phyloP scores from a whole-genome alignment of 2,888 invertebrate genomes.

The Leptothorax acervorum region DNA sequence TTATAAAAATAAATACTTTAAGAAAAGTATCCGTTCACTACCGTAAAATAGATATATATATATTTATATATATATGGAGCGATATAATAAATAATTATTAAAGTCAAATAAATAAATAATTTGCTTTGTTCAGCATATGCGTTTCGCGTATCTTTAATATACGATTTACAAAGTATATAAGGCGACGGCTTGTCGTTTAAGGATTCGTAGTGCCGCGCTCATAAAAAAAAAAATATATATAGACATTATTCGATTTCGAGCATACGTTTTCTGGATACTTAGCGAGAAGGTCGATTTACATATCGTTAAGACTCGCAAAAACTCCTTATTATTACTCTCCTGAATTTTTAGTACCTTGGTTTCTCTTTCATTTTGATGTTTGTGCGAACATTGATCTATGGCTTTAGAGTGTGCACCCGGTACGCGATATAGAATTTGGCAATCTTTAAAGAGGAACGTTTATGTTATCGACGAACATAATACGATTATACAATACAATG shows the following conservation, averaged over 20 bases:
- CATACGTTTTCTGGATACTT: conserved; percentile 74
- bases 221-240: conserved; percentile 82
- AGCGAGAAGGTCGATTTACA: conserved; percentile 72
- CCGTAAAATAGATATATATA: conserved; percentile 73
- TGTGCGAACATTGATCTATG: conserved; percentile 60
- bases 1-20: conserved; percentile 86
- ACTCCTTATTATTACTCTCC: conserved; percentile 56
- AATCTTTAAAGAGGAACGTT: conserved; percentile 8
- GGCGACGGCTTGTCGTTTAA: conserved; percentile 64
- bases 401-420: not conserved
- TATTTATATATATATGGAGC: conserved; percentile 68
- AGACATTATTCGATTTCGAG: conserved; percentile 78
- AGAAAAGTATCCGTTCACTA: conserved; percentile 79
- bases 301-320: conserved; percentile 56
- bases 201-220: conserved; percentile 72
- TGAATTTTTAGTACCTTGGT: conserved; percentile 37
- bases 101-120: conserved; percentile 85
- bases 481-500: conserved; percentile 8
- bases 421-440: not conserved
- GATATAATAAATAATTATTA: conserved; percentile 84
- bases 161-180: conserved; percentile 78
- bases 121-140: conserved; percentile 81
- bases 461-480: not conserved
- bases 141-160: conserved; percentile 80
- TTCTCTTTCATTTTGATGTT: conserved; percentile 7